Conservation (phyloP, 2,888 invertebrate species). For the Coremacera marginata region DNA sequence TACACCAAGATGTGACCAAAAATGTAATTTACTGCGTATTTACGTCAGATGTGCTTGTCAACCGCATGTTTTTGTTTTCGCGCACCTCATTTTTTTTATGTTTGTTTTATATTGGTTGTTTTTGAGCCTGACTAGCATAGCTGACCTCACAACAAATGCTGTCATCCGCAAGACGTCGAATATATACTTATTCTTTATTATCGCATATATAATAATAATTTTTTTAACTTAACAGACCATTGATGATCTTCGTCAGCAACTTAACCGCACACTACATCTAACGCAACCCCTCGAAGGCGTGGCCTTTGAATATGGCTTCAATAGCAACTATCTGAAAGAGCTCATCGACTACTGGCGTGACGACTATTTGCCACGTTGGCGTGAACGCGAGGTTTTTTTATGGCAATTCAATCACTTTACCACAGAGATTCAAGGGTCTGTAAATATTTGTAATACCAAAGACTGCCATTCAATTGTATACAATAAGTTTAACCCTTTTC, state of each 20-base stretch:
- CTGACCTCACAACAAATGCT: too few species aligned
- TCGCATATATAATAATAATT: neutral
- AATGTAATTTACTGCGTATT: too few species aligned
- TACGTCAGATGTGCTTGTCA: too few species aligned
- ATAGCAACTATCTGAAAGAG: constrained; percentile 76
- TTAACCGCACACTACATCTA: constrained; percentile 70
- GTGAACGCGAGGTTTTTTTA: constrained; percentile 76
- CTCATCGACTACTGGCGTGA: constrained; percentile 85
- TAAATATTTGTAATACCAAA: neutral
- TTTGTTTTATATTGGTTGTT: too few species aligned
- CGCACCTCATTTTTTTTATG: too few species aligned
- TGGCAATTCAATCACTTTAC: constrained; percentile 82
- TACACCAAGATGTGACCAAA: too few species aligned
- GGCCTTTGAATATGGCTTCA: constrained; percentile 85
- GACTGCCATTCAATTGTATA: too few species aligned
- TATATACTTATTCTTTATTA: too few species aligned
- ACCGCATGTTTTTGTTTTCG: too few species aligned
- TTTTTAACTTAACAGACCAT: constrained; percentile 69
- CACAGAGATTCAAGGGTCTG: constrained; percentile 78
- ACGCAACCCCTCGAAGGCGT: constrained; percentile 76
- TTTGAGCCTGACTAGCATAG: too few species aligned
- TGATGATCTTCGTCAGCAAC: constrained; percentile 72
- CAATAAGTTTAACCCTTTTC: too few species aligned
- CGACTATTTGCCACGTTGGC: constrained; percentile 79
- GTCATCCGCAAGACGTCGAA: too few species aligned